Base-by-base conservation (phyloP, 2,797 vertebrate genomes). In the Philypnodon macrostomus region DNA sequence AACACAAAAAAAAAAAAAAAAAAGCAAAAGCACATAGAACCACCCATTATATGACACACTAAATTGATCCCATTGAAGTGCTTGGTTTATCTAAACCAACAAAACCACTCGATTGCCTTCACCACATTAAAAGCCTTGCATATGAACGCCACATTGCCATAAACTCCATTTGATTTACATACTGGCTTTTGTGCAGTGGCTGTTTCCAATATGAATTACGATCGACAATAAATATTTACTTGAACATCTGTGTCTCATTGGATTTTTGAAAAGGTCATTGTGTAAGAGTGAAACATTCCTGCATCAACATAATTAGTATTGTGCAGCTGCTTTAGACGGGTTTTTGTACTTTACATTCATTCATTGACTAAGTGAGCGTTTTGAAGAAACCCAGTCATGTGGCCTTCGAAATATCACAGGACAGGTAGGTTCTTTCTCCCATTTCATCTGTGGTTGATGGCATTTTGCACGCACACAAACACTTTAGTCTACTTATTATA, bases 81-180 rank as follows among this genome's bases (percentile, higher is more conserved):
- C 36, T 21, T 38, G 0, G 35, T 19, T 39, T 39, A 39, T 39
- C 7, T 23, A 39, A 23, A 39, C 37, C 35, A 19, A 37, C 35
- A 37, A 19, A 37, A 4, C 31, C 31, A 32, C 31, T n/a, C 14
- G 14, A 33, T 33, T 33, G 32, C 32, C 6, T n/a, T 15, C n/a
- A 6, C 32, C 32, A 14, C 36, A 38, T 7, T 21, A 38, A 38
- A 35, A 38, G 19, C 21, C 0, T 7, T 2, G 12, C 38, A 40
- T 24, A 24, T 24, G 38, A 40, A 23, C n/a, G 7, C 19, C 38
- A 40, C 23, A 40, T 40, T 24, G 38, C 19, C 19, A 5, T 40
- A 40, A 40, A 40, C 19, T 24, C 35, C 8, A 13, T 8, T 7
- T 13, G 19, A 39, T 39, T 40, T 13, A 40, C 38, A 9, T 1